These are phyloP conservation scores for Saguinus midas DNA, from an alignment of 2,113 vertebrate species.

Conservation along the genomic window DNA sequence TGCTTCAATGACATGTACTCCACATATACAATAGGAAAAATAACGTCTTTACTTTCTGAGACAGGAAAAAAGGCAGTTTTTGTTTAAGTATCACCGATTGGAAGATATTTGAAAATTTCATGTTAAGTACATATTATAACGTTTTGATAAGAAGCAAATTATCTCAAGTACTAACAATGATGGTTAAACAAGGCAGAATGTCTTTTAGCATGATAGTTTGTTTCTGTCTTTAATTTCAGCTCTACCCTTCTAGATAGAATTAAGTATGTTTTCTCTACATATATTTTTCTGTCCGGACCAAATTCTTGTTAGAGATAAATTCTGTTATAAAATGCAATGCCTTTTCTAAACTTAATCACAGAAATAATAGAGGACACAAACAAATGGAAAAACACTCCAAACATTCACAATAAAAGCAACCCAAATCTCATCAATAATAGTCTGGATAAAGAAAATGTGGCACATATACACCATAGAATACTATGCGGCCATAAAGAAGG, in stretches of 20 bases:
- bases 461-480: no score
- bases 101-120: slow-evolving; percentile 5
- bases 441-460: no score
- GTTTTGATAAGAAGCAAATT: slow-evolving; percentile 35
- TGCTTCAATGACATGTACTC: not conserved
- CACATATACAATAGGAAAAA: not conserved
- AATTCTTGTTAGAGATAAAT: slow-evolving; percentile 47
- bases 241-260: not conserved
- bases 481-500: no score
- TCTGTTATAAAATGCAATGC: slow-evolving; percentile 34
- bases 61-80: not conserved
- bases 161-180: not conserved
- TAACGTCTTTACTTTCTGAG: slow-evolving; percentile 1
- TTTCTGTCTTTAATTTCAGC: slow-evolving; percentile 35
- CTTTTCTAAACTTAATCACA: slow-evolving; percentile 15
- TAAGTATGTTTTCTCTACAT: slow-evolving; percentile 45
- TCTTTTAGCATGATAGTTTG: not conserved
- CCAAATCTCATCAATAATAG: no score
- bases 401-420: no score
- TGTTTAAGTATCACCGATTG: not conserved
- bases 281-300: slow-evolving; percentile 16
- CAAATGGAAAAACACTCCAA: no score
- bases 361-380: no score
- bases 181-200: not conserved
- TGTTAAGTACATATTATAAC: not conserved